Base-by-base conservation (phyloP, 2,113 vertebrate genomes). In the Camelus dromedarius region DNA sequence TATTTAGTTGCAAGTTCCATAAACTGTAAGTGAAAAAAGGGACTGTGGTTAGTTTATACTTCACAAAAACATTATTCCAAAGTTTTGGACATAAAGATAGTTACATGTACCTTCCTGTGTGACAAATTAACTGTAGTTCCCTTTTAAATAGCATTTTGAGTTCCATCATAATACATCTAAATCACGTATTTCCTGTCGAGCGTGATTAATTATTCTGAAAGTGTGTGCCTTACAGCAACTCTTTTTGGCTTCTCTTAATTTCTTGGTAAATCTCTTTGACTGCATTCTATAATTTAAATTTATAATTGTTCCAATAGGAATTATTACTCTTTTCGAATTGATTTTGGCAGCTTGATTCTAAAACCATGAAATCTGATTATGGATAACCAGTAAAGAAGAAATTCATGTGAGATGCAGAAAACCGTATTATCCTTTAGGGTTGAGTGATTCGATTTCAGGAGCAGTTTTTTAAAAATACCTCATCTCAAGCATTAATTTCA, bases 1-100 rank as follows among this genome's bases (percentile, higher is more conserved):
- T 94, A 94, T 96, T 97, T 96, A 83, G 94, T 67, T 89, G 91
- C 83, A 91, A 95, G 70, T 97, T 96, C 77, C 79, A 97, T 87
- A 95, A 97, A 95, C 86, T 94, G 76, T 83, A 75, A 95, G 62
- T 93, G 70, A 70, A 94, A 94, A 85, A 81, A 76, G 38, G 48
- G 20, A 4, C 32, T 80, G 14, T 84, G 52, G 32, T 70, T 79
- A 84, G 85, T 69, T 66, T 87, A 30, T 85, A 90, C 50, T 76
- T 90, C 69, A 87, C 5, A 32, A 95, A 94, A 94, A 42, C 26
- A 72, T 52, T 82, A 42, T 52, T 73, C 60, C 26, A 35, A 85
- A 95, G 26, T 60, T 89, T 95, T 93, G 66, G 85, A 50, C 70
- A 58, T 88, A 69, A 80, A 72, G 26, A 46, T 19, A 82, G 58